These are phyloP conservation scores for Jordanella pulchra DNA, from an alignment of 2,797 vertebrate species.

Conservation along the genomic window DNA sequence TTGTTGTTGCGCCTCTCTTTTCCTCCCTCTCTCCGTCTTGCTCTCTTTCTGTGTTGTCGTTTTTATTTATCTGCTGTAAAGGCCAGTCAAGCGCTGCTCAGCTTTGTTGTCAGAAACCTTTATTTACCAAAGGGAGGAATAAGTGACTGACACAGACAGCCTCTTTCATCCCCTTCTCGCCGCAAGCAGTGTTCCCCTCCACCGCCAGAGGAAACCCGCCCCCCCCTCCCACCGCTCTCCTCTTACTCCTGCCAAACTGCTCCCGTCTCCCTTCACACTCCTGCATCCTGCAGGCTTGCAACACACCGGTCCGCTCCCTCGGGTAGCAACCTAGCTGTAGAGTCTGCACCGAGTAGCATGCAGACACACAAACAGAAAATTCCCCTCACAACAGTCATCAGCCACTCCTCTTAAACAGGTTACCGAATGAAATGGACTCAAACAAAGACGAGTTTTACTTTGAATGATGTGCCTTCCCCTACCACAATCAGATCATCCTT, in stretches of 20 bases:
- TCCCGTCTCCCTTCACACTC: constrained; percentile 41
- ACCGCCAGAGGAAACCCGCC: constrained; percentile 75
- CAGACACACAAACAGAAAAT: constrained; percentile 38
- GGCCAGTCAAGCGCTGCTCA: constrained; percentile 80
- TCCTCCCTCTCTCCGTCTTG: constrained; percentile 42
- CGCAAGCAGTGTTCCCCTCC: constrained; percentile 78
- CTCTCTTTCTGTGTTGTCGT: constrained; percentile 75
- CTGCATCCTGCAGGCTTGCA: constrained; percentile 70
- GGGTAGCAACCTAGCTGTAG: constrained; percentile 73
- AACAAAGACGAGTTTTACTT: constrained; percentile 56
- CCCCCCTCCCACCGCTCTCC: constrained; percentile 22
- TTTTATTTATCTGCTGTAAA: constrained; percentile 82
- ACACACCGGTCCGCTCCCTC: constrained; percentile 71
- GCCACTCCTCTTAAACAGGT: constrained; percentile 24
- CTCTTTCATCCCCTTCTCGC: constrained; percentile 83
- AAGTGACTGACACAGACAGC: constrained; percentile 84
- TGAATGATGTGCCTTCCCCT: constrained; percentile 36
- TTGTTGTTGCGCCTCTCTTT: constrained; percentile 66
- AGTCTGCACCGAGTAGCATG: constrained; percentile 49
- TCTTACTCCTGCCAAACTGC: constrained; percentile 60
- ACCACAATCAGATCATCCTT: constrained; percentile 30
- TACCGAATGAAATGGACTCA: constrained; percentile 42
- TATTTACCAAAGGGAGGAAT: constrained; percentile 85
- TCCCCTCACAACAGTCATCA: constrained; percentile 55
- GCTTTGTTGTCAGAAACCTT: constrained; percentile 88